Evolutionary conservation across 2,888 invertebrate genomes (phyloP), one percentile per base, ranked within the genome.

Genomic region (Amblyteles armatorius): DNA sequence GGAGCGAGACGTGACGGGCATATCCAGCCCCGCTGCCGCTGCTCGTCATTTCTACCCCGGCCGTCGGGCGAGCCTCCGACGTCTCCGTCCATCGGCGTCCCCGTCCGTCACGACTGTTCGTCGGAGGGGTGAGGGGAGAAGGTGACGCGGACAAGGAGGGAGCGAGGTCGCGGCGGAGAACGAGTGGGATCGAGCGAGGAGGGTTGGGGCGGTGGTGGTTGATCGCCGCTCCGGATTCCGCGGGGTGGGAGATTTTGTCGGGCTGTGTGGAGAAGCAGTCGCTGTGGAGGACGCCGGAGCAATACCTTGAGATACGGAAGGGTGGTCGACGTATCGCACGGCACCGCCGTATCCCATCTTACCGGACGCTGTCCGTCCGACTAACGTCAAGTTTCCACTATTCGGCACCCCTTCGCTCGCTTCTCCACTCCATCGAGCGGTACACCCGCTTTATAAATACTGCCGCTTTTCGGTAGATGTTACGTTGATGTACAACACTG

Each of bases 1-100:
- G 90, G 89, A 92, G 89, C 86, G 90, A 90, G 88, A 93, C 93
- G 93, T 93, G 93, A 93, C 92, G 91, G 92, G 92, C 93, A 92
- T 93, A 92, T 93, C 93, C 92, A 91, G 92, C 89, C 90, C 72
- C 52, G 90, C 90, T 91, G 77, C 90, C 90, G 85, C 90, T 89
- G 90, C 90, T 92, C 92, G 91, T 93, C 92, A 91, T 92, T 92
- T 92, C 91, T 88, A 88, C 86, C 90, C 89, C 89, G 90, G 89
- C 90, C 90, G 89, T 84, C 78, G 77, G 73, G 74, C 74, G 69
- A 74, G 76, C 55, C 69, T 79, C 52, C 79, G 81, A 67, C 72
- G 44, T 80, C 84, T 68, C 57, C 60, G 60, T 79, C 63, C 81
- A 68, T 76, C 72, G 68, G 29, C 68, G 77, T 48, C 57, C 65